Evolutionary conservation across 2,888 invertebrate species (phyloP).

Genomic region (Hydroisotoma schaefferi): DNA sequence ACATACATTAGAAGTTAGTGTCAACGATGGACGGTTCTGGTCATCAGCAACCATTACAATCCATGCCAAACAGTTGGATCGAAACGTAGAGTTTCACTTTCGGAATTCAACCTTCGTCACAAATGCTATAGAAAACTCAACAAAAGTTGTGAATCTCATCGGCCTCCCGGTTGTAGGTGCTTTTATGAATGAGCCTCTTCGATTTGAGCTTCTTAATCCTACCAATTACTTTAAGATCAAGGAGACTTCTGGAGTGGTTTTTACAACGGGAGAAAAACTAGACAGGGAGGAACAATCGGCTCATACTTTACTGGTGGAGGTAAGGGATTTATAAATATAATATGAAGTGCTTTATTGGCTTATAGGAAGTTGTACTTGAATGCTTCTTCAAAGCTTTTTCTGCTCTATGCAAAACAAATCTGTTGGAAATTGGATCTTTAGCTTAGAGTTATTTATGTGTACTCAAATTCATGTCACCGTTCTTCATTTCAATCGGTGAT

Average conservation of each 20-base stretch:
- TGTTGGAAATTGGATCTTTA: too few species aligned
- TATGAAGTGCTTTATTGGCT: too few species aligned
- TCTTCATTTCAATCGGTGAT: too few species aligned
- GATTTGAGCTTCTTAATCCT: conserved; percentile 82
- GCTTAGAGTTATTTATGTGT: too few species aligned
- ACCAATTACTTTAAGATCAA: conserved; percentile 81
- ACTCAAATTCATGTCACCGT: too few species aligned
- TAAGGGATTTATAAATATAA: conserved; percentile 51
- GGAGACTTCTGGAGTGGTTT: conserved; percentile 82
- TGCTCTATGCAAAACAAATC: too few species aligned
- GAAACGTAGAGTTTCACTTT: conserved; percentile 75
- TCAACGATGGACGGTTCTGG: conserved; percentile 79
- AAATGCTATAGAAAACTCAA: conserved; percentile 78
- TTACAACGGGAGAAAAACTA: conserved; percentile 75
- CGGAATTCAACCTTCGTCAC: conserved; percentile 75
- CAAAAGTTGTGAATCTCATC: conserved; percentile 72
- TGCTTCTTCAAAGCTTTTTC: too few species aligned
- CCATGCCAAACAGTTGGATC: conserved; percentile 62
- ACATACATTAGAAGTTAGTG: conserved; percentile 69
- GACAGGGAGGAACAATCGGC: conserved; percentile 79
- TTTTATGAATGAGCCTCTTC: conserved; percentile 79
- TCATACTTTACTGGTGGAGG: conserved; percentile 82
- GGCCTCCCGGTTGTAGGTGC: conserved; percentile 86
- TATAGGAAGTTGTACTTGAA: too few species aligned
- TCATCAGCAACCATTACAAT: conserved; percentile 68